Conservation (phyloP, 2,888 invertebrate species). For the Ophioninae sp. region DNA sequence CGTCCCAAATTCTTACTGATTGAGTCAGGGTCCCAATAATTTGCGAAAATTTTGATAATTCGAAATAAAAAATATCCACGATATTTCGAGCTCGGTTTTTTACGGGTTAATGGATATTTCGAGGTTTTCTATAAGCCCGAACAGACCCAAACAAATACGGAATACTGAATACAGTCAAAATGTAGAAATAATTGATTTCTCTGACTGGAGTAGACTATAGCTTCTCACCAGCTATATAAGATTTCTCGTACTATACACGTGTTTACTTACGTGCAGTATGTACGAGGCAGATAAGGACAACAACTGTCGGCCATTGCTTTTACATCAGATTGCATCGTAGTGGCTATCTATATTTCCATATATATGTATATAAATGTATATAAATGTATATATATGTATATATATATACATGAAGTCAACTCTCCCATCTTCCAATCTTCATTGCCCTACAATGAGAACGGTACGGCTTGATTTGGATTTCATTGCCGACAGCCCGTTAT, state of each 20-base stretch:
- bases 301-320: conserved; percentile 72
- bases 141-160: no score
- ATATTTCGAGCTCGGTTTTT: no score
- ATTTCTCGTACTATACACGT: background rate
- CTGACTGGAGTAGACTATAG: background rate
- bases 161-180: no score
- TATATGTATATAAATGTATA: conserved; percentile 45
- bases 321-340: conserved; percentile 18
- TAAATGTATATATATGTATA: conserved; percentile 25
- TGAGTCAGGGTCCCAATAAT: no score
- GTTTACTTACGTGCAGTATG: background rate
- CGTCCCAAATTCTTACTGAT: no score
- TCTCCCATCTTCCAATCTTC: conserved; percentile 30
- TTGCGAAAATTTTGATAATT: no score
- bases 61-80: no score
- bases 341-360: background rate
- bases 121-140: no score
- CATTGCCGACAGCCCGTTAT: conserved; percentile 53
- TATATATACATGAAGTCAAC: conserved; percentile 19
- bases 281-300: conserved; percentile 59
- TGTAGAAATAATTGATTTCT: no score
- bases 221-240: background rate
- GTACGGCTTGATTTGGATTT: conserved; percentile 69
- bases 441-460: conserved; percentile 38
- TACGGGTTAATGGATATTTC: no score